A percentile compares a stretch with the other conserved stretches of the same genome.
Conservation (phyloP, 2,888 invertebrate genomes). For the Sphinx pinastri region DNA sequence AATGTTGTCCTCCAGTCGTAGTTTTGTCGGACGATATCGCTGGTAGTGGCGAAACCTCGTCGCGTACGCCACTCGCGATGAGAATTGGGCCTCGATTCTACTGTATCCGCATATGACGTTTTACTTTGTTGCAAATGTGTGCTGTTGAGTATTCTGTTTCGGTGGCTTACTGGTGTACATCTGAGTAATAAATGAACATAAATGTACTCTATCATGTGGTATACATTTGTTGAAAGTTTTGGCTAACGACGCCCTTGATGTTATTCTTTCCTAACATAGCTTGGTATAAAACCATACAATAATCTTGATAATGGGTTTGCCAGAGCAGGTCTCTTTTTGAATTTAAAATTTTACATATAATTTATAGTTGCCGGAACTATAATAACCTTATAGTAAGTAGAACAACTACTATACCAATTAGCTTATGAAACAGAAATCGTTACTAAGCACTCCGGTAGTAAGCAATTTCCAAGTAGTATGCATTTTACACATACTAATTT, state of each 20-base stretch:
- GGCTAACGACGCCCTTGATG: too few species aligned
- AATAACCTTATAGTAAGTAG: too few species aligned
- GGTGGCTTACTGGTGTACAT: constrained; percentile 12
- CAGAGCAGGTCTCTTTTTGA: too few species aligned
- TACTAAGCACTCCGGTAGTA: too few species aligned
- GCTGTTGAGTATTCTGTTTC: constrained; percentile 8
- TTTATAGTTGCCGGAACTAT: too few species aligned
- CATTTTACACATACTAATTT: too few species aligned
- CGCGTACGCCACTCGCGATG: constrained; percentile 47
- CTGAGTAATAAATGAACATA: not conserved
- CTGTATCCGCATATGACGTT: constrained; percentile 42
- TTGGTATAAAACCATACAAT: not conserved
- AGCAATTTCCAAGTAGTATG: too few species aligned
- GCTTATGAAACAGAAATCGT: too few species aligned
- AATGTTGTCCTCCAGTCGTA: constrained; percentile 62
- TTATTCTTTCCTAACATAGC: too few species aligned
- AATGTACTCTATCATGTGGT: not conserved
- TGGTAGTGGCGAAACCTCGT: constrained; percentile 58
- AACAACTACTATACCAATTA: too few species aligned
- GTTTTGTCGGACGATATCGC: constrained; percentile 73
- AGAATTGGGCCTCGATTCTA: constrained; percentile 47
- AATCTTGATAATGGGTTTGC: too few species aligned
- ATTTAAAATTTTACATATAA: too few species aligned
- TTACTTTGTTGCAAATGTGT: constrained; percentile 6
- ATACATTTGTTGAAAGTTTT: not conserved